Evolutionary conservation across 2,888 invertebrate species (phyloP).

Genomic region (Xylota segnis): DNA sequence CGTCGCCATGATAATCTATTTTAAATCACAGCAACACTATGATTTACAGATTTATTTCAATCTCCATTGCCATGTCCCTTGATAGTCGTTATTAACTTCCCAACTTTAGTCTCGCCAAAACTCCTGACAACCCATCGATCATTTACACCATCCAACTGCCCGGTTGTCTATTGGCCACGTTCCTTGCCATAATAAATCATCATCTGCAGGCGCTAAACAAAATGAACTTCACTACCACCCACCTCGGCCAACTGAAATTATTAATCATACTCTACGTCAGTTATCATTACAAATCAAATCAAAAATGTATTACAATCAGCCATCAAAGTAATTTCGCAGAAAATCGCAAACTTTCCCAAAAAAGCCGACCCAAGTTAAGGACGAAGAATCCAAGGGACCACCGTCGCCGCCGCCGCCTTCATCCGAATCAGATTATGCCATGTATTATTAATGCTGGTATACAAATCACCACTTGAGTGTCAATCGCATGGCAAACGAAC

Average conservation of each 20-base stretch:
- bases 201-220: conserved; percentile 24
- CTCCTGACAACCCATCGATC: conserved; percentile 15
- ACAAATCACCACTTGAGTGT: conserved; percentile 26
- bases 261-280: conserved; percentile 26
- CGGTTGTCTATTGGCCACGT: conserved; percentile 7
- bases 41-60: not conserved
- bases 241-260: conserved; percentile 10
- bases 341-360: conserved; percentile 22
- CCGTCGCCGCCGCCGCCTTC: not conserved
- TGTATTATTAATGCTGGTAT: conserved; percentile 1
- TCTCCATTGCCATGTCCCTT: not conserved
- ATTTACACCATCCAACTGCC: not conserved
- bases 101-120: not conserved
- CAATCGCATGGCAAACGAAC: conserved; percentile 7
- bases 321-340: conserved; percentile 23
- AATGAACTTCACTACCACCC: conserved; percentile 27
- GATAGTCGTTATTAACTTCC: not conserved
- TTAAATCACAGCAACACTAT: not conserved
- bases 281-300: conserved; percentile 29
- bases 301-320: conserved; percentile 32
- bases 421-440: conserved; percentile 1
- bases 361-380: not conserved
- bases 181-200: conserved; percentile 51
- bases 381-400: not conserved
- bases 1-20: no score